Evolutionary conservation across 2,113 vertebrate species (phyloP).

Genomic region (Odontesthes bonariensis): DNA sequence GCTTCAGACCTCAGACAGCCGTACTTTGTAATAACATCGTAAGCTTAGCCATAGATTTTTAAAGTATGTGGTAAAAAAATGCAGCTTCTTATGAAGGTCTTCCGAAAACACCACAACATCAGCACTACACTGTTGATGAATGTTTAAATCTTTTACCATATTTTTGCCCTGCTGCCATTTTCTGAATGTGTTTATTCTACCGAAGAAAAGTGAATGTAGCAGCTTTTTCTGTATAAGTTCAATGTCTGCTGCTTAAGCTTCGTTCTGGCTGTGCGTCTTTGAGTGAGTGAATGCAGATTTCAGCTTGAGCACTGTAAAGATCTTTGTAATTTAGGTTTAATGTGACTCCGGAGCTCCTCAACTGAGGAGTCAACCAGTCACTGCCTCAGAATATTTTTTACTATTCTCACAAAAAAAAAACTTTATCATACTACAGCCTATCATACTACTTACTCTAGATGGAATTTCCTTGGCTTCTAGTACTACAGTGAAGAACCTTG

Average conservation of each 20-base stretch:
- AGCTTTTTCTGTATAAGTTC: neutral
- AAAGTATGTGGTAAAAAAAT: too few species aligned
- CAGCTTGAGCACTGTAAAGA: neutral
- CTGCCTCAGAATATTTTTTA: conserved; percentile 21
- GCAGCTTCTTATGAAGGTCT: too few species aligned
- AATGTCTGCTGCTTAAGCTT: neutral
- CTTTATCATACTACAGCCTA: conserved; percentile 1
- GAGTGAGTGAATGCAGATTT: neutral
- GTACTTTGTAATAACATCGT: too few species aligned
- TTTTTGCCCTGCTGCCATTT: conserved; percentile 2
- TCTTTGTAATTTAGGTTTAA: conserved; percentile 12
- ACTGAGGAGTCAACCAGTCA: conserved; percentile 28
- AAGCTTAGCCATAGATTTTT: too few species aligned
- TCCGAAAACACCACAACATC: too few species aligned
- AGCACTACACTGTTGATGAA: too few species aligned
- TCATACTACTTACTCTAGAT: too few species aligned
- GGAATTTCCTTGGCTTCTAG: too few species aligned
- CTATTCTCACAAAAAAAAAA: conserved; percentile 20
- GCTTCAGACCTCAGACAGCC: too few species aligned
- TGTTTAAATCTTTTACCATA: neutral
- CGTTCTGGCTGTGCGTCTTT: neutral
- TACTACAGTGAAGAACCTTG: too few species aligned
- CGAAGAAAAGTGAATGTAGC: conserved; percentile 2
- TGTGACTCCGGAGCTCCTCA: conserved; percentile 28
- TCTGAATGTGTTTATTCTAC: conserved; percentile 1